Evolutionary conservation across 1,140 invertebrate species (phyloP).

Genomic region (Platorchestia sp.): DNA sequence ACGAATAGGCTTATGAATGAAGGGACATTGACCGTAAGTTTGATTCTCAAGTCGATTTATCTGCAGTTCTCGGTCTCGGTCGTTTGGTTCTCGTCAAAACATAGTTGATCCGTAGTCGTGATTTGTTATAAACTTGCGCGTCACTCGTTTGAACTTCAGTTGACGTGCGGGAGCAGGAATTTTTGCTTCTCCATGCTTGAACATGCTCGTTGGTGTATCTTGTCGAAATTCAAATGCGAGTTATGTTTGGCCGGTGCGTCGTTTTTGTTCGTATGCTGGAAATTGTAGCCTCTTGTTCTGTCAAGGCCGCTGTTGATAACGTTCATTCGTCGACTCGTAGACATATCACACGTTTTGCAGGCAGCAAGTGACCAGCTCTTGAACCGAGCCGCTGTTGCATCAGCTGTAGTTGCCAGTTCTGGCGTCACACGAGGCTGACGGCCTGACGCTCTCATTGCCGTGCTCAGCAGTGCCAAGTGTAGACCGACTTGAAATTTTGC

Average conservation of each 20-base stretch:
- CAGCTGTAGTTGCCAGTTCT: too few species aligned
- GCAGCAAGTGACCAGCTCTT: neutral
- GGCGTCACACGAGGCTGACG: too few species aligned
- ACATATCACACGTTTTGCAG: neutral
- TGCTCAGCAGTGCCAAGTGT: too few species aligned
- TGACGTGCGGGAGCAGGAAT: neutral
- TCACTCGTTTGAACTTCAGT: neutral
- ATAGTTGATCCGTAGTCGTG: neutral
- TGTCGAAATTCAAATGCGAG: neutral
- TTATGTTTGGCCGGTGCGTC: neutral
- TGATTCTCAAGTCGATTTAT: neutral
- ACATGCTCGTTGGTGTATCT: neutral
- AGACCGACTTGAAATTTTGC: too few species aligned
- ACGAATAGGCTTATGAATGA: neutral
- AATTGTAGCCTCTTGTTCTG: neutral
- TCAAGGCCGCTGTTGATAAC: neutral
- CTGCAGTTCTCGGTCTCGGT: neutral
- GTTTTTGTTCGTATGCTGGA: neutral
- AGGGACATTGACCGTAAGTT: neutral
- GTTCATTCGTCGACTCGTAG: neutral
- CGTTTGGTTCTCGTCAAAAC: neutral
- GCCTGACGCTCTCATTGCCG: too few species aligned
- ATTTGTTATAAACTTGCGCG: neutral
- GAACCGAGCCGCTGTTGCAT: too few species aligned
- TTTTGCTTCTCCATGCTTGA: neutral